Conservation (phyloP, 2,888 invertebrate genomes). For the Tortricodes alternella region DNA sequence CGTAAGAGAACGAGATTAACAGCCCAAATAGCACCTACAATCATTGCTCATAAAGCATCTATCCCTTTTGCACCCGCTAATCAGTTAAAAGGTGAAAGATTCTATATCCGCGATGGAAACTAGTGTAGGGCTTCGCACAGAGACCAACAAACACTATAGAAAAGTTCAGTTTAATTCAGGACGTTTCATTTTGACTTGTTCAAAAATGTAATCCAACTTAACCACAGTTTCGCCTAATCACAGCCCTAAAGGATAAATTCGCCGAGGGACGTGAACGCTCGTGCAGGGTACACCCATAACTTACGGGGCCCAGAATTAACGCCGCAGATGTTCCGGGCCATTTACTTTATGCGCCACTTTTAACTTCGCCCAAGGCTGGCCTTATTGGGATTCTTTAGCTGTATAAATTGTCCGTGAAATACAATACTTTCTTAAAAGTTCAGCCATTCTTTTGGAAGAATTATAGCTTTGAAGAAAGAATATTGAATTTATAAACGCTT, state of each 20-base stretch:
- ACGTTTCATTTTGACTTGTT: too few relatives aligned
- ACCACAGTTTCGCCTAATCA: slow-evolving; percentile 9
- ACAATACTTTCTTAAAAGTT: neutral
- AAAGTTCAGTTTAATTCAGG: too few relatives aligned
- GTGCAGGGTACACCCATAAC: slow-evolving; percentile 25
- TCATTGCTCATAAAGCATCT: too few relatives aligned
- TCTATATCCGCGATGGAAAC: too few relatives aligned
- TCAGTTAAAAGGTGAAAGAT: too few relatives aligned
- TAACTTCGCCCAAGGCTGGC: slow-evolving; percentile 13
- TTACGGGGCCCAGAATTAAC: slow-evolving; percentile 21
- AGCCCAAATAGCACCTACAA: too few relatives aligned
- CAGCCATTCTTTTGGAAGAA: neutral
- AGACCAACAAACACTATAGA: too few relatives aligned
- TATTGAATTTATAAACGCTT: neutral
- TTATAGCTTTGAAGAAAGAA: neutral
- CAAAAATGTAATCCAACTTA: slow-evolving; percentile 11
- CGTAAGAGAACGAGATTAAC: too few relatives aligned
- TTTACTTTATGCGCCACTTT: slow-evolving; percentile 28
- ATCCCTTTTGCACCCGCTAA: too few relatives aligned
- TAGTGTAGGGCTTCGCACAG: too few relatives aligned
- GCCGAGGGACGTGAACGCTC: slow-evolving; percentile 1
- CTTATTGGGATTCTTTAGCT: neutral
- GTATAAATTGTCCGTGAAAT: slow-evolving; percentile 8
- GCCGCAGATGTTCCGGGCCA: slow-evolving; percentile 26
- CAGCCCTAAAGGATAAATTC: slow-evolving; percentile 2